phyloP scores from a whole-genome alignment of 2,113 vertebrate species.

The Vulpes ferrilata region DNA sequence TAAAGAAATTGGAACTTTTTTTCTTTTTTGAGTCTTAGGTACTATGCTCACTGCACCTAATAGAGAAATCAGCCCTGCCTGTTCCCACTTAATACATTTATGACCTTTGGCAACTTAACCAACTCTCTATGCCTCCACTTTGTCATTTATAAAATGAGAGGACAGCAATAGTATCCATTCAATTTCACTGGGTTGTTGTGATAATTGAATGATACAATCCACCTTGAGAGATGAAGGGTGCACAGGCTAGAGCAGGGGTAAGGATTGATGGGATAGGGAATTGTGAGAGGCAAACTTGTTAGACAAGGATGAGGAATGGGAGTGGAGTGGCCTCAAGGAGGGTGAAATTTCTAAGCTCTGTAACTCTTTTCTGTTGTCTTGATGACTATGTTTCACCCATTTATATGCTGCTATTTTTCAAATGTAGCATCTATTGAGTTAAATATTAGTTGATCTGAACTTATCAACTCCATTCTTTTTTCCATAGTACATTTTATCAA shows the following conservation, averaged over 20 bases:
- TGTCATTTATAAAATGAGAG: neutral
- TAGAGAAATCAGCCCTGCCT: neutral
- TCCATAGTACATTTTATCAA: conserved; percentile 1
- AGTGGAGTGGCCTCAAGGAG: neutral
- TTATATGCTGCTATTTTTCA: neutral
- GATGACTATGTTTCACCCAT: neutral
- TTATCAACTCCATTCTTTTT: neutral
- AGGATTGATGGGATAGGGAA: neutral
- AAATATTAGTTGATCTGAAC: conserved; percentile 6
- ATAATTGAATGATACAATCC: neutral
- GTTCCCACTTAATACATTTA: fast-evolving
- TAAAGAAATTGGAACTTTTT: neutral
- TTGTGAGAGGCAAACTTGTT: neutral
- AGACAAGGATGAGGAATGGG: neutral
- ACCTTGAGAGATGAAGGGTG: neutral
- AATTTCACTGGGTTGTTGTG: neutral
- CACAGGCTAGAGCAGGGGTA: fast-evolving
- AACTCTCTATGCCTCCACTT: neutral
- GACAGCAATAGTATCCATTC: neutral
- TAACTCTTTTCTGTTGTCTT: neutral
- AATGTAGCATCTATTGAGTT: neutral
- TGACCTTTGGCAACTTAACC: neutral
- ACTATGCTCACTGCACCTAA: neutral
- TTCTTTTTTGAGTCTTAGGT: neutral
- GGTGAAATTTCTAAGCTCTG: neutral